Conservation (phyloP, 2,113 vertebrate species). For the Saguinus imperator region DNA sequence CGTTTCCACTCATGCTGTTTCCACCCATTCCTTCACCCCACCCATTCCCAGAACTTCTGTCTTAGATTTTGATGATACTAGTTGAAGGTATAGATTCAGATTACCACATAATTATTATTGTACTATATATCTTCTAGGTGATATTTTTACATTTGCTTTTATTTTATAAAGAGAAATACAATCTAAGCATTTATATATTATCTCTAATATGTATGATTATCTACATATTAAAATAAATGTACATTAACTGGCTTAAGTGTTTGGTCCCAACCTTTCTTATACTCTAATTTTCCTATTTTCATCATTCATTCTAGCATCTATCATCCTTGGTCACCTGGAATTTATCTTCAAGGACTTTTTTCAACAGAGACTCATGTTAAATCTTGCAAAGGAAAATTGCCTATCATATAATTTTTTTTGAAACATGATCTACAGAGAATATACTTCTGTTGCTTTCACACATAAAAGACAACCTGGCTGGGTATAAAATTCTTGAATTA, state of each 20-base stretch:
- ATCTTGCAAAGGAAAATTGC: neutral
- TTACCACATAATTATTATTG: neutral
- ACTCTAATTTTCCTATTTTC: conserved; percentile 5
- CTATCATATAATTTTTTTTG: neutral
- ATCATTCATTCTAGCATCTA: neutral
- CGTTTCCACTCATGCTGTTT: neutral
- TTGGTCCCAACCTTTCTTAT: neutral
- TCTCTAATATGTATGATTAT: neutral
- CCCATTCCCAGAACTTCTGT: neutral
- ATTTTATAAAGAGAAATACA: neutral
- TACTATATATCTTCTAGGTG: neutral
- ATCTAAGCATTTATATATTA: neutral
- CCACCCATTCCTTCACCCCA: neutral
- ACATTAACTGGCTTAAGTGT: neutral
- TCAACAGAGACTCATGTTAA: neutral
- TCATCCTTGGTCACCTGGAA: neutral
- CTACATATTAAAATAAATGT: neutral
- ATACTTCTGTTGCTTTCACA: conserved; percentile 3
- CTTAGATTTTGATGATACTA: neutral
- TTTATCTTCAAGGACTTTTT: neutral
- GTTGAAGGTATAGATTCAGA: neutral
- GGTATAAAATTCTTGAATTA: conserved; percentile 58
- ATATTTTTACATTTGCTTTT: conserved; percentile 1
- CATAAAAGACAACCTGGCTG: conserved; percentile 10
- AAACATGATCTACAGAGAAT: neutral